Percentiles rank a stretch among this genome's conserved stretches.
These are phyloP conservation scores for Rambutsinella grinnellia DNA, from an alignment of 2,888 invertebrate genomes.

Conservation along the genomic window DNA sequence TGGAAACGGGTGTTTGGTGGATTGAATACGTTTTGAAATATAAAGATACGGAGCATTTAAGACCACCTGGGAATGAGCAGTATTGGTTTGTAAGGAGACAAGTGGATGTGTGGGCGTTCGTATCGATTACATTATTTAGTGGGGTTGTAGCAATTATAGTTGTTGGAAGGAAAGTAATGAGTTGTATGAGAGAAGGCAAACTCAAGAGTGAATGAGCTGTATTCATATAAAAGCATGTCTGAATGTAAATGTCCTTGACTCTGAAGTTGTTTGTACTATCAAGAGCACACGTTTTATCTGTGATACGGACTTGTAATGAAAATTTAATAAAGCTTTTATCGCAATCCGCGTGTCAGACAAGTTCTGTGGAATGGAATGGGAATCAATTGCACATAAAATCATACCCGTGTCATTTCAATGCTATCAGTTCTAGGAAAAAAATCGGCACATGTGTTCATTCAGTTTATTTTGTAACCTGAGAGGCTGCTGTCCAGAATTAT, in stretches of 20 bases:
- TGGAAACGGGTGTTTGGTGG: conserved; percentile 44
- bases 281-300: not conserved
- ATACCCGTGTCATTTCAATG: not conserved
- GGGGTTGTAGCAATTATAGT: not conserved
- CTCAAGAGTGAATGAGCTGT: too few relatives aligned
- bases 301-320: not conserved
- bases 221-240: not conserved
- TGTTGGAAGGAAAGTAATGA: not conserved
- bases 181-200: too few relatives aligned
- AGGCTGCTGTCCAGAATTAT: not conserved
- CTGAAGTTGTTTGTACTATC: not conserved
- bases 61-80: conserved; percentile 27
- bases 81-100: conserved; percentile 43
- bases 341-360: too few relatives aligned
- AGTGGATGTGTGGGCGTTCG: conserved; percentile 42
- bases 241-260: not conserved
- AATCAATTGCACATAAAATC: too few relatives aligned
- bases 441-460: not conserved
- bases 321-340: too few relatives aligned
- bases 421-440: not conserved
- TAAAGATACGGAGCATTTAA: conserved; percentile 38
- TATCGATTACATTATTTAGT: conserved; percentile 8
- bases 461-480: not conserved
- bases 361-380: too few relatives aligned
- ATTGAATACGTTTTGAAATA: conserved; percentile 40